Base-by-base conservation (phyloP, 2,113 vertebrate species). In the Telmatochromis sp. region DNA sequence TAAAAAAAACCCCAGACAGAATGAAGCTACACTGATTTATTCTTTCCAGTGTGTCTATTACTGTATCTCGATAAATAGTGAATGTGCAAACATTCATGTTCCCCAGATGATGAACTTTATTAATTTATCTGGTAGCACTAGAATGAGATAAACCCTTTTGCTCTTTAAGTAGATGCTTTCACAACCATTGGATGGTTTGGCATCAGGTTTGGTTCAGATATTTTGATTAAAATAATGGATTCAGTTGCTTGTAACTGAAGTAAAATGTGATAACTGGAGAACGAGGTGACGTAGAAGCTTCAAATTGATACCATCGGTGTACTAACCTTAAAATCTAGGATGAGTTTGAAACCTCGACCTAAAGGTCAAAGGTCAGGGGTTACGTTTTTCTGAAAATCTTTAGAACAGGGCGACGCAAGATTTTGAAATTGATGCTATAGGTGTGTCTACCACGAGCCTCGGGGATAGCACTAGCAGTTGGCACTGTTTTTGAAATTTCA, bases 301-400 rank as follows among this genome's bases (percentile, higher is more conserved):
- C 31, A 65, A 65, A 65, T 37, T 65, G 60, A 65, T 65, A 65
- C 10, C 60, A 37, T 65, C 33, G 6, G 63, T 21, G 11, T 37
- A 37, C 11, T 68, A 11, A 68, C 63, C 19, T 37, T 37, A 37
- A 68, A 68, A 68, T 37, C 19, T 21, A 21, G 6, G 63, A 37
- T 21, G 63, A 68, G 11, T 37, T 68, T 0, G 6, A 37, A 68
- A 21, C 19, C 4, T 37, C 2, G 11, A 37, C 33, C 60, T 37
- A 68, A 68, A 68, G 63, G 63, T 68, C 63, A 8, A 37, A 68
- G 63, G 33, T 68, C 63, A 37, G 63, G 63, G 33, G 19, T 68
- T 68, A 68, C 1, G 1, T 13, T 68, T 68, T 68, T 68, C 4
- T 13, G 33, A 68, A 37, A 68, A 68, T 13, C 33, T 37, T 68